Evolutionary conservation across 2,113 vertebrate genomes (phyloP).

Genomic region (Illadopsis cleaveri): DNA sequence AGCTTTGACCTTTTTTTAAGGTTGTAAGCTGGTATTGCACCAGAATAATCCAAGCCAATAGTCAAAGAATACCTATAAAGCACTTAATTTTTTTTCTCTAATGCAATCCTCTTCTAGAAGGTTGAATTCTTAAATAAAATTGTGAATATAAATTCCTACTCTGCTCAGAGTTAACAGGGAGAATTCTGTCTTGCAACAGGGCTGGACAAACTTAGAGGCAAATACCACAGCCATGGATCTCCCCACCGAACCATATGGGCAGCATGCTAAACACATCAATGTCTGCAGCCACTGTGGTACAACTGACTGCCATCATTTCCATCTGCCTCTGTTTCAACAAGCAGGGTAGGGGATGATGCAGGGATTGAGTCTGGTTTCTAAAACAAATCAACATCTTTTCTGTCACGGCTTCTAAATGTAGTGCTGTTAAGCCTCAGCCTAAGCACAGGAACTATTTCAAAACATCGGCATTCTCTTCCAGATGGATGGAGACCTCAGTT

Average conservation of each 20-base stretch:
- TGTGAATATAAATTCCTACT: not conserved
- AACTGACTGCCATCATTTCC: not conserved
- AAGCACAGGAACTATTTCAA: not conserved
- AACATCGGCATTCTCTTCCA: not conserved
- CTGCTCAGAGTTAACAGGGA: not conserved
- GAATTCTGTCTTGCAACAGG: not conserved
- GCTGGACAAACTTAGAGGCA: not conserved
- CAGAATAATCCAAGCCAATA: not conserved
- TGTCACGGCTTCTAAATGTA: not conserved
- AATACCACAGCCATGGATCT: not conserved
- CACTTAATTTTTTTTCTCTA: not conserved
- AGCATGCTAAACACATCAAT: accelerated
- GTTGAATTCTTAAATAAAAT: not conserved
- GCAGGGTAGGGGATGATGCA: not conserved
- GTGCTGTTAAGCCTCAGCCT: not conserved
- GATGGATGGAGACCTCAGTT: not conserved
- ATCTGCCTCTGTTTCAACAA: not conserved
- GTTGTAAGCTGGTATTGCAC: not conserved
- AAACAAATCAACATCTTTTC: not conserved
- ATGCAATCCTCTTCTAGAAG: not conserved
- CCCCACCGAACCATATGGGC: not conserved
- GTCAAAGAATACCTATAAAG: not conserved
- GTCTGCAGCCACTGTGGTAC: not conserved
- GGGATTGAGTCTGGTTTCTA: not conserved
- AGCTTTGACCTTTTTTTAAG: not conserved